Evolutionary conservation across 2,888 invertebrate species (phyloP).

Genomic region (Carabus problematicus): DNA sequence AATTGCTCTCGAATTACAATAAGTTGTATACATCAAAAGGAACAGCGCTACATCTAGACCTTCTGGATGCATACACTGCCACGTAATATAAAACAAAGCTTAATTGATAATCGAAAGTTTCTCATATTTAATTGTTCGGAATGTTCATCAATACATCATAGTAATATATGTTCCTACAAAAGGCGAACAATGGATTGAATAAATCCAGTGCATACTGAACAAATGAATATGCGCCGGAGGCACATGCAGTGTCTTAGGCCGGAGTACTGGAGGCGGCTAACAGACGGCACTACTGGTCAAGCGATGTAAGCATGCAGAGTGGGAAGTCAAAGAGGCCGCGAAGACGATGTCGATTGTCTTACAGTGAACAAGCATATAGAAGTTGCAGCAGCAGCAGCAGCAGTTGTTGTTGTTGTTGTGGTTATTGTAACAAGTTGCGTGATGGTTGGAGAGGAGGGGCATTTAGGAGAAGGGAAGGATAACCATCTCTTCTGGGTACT

Average conservation of each 20-base stretch:
- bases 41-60: no score
- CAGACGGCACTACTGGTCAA: conserved; percentile 13
- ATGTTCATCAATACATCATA: no score
- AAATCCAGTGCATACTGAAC: conserved; percentile 16
- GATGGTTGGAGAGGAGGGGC: not conserved
- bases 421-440: not conserved
- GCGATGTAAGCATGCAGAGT: conserved; percentile 2
- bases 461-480: conserved; percentile 1
- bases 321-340: conserved; percentile 16
- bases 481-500: conserved; percentile 11
- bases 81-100: no score
- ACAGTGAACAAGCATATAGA: conserved; percentile 1
- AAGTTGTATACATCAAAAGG: no score
- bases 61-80: no score
- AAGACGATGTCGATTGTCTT: conserved; percentile 12
- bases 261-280: not conserved
- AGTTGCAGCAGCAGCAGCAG: not conserved
- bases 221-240: conserved; percentile 18
- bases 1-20: no score
- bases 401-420: conserved; percentile 2
- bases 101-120: no score
- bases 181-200: conserved; percentile 31
- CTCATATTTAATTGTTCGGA: no score
- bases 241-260: not conserved
- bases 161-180: conserved; percentile 14